Conservation (phyloP, 1,140 invertebrate species). For the Habropoda laboriosa region DNA sequence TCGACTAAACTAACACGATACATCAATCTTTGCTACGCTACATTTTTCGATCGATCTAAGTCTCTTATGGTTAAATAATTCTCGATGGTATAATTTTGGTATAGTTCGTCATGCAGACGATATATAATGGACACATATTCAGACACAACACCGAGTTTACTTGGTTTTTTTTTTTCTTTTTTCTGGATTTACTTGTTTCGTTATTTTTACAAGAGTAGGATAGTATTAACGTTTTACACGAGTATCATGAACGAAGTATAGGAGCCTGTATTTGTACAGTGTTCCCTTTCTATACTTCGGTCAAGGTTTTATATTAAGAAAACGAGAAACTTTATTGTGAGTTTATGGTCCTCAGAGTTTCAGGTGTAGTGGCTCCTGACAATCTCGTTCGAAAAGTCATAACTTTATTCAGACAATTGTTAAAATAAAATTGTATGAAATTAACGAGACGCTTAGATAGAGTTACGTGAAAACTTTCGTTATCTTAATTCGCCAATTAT, state of each 20-base stretch:
- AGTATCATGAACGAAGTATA: neutral
- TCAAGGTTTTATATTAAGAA: neutral
- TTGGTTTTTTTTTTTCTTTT: constrained; percentile 35
- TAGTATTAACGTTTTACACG: constrained; percentile 32
- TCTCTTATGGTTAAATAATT: constrained; percentile 45
- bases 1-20: constrained; percentile 45
- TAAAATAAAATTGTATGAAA: neutral
- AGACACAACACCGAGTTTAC: constrained; percentile 67
- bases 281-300: neutral
- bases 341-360: constrained; percentile 75
- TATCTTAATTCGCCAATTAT: neutral
- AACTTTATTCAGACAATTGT: constrained; percentile 10
- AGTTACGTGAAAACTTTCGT: neutral
- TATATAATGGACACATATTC: constrained; percentile 67
- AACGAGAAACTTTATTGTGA: constrained; percentile 70
- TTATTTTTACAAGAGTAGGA: constrained; percentile 26
- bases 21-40: constrained; percentile 47
- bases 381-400: constrained; percentile 20
- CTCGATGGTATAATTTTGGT: no score
- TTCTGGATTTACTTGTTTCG: neutral
- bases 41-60: constrained; percentile 24
- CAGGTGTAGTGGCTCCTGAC: constrained; percentile 36
- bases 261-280: neutral
- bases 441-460: neutral
- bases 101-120: constrained; percentile 28